Evolutionary conservation across 2,797 vertebrate genomes (phyloP), one percentile per base, ranked within the genome.

Genomic region (Falco biarmicus): DNA sequence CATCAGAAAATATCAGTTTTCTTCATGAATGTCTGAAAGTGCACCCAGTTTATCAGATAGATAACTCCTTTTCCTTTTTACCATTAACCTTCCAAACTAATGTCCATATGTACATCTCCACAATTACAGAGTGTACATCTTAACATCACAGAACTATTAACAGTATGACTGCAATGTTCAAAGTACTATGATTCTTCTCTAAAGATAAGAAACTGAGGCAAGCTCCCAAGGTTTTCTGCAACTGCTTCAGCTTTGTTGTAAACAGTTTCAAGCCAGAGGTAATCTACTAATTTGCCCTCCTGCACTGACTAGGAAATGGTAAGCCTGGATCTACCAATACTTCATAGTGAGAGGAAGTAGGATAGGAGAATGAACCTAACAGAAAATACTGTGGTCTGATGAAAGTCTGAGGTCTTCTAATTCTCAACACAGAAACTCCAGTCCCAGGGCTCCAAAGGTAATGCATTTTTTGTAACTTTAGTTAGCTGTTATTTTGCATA

Each of bases 1-100:
- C 28, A 87, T 73, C 37, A 78, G 84, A 69, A 96, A 91, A 85
- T 54, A 76, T 5, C 12, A 56, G 25, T 83, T 96, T 95, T 89
- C 64, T 77, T 43, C 84, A 57, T 37, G 24, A 90, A 84, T n/a
- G 17, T 83, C 45, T 83, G 53, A 83, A 91, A 95, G 41, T 51
- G 19, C 16, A 47, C 20, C 15, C 18, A 78, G 9, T 2, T 89
- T 61, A 63, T 37, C 29, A 83, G 84, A 92, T 53, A 75, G 92
- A 65, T 75, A 84, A 69, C 48, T 76, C 10, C 8, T 92, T 91
- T 68, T 26, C 29, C 51, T 79, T 10, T 68, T 95, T 76, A 64
- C 34, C 11, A 19, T 64, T 87, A 84, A 45, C 32, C 15, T 93
- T 26, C 12, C 24, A 81, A 92, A 68, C 12, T 22, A 75, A n/a